Percentiles rank a stretch among this genome's conserved stretches.
Evolutionary conservation across 2,888 invertebrate species (phyloP).

Genomic region (Morpho deidamia): DNA sequence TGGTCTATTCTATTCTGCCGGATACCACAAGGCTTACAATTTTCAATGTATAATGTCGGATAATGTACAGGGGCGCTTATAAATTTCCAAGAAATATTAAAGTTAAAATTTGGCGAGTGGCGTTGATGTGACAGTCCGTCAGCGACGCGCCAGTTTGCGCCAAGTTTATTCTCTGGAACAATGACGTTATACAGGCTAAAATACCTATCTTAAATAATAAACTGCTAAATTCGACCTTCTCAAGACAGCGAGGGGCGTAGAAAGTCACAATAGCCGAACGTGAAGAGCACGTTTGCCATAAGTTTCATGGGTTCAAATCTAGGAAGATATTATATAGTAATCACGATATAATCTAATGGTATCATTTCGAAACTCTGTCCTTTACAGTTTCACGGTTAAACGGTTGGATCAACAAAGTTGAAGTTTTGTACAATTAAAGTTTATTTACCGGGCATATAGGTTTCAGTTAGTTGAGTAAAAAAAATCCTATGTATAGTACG

Average conservation of each 20-base stretch:
- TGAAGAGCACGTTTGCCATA: no score
- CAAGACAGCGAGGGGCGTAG: no score
- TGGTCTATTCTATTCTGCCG: no score
- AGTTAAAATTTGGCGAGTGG: conserved; percentile 16
- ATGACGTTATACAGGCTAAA: conserved; percentile 21
- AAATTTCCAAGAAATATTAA: conserved; percentile 13
- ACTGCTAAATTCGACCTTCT: neutral
- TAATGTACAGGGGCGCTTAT: conserved; percentile 1
- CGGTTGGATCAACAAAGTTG: neutral
- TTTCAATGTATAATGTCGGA: neutral
- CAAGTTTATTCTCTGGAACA: conserved; percentile 26
- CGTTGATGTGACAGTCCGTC: conserved; percentile 24
- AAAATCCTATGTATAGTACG: no score
- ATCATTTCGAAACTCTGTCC: no score
- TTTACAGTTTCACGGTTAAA: neutral
- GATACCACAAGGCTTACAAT: no score
- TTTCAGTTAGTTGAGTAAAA: no score
- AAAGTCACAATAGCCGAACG: no score
- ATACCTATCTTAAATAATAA: conserved; percentile 15
- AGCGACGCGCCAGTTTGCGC: conserved; percentile 22
- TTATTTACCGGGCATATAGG: no score
- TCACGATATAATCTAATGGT: no score
- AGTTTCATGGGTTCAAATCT: neutral
- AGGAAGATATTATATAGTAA: neutral
- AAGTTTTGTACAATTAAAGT: no score